These are phyloP conservation scores for Notothenia coriiceps DNA, from an alignment of 2,113 vertebrate species.

Conservation along the genomic window DNA sequence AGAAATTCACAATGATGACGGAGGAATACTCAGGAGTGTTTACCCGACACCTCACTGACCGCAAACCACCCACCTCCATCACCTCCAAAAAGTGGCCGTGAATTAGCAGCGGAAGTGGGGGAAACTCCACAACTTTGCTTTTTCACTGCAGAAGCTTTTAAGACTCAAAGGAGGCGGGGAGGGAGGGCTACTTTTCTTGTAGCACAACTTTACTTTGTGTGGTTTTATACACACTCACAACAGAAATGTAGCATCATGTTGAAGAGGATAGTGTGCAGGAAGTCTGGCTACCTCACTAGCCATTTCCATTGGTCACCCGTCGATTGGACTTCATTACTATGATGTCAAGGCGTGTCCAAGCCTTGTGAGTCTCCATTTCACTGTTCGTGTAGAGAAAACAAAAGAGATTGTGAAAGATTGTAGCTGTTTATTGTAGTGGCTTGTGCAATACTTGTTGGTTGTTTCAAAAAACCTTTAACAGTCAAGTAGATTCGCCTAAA, in stretches of 20 bases:
- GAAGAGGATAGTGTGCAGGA: conserved; percentile 37
- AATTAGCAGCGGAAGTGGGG: conserved; percentile 53
- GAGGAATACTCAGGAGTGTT: conserved; percentile 72
- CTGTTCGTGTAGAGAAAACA: conserved; percentile 43
- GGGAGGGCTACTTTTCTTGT: conserved; percentile 62
- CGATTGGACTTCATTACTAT: conserved; percentile 33
- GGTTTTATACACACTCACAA: conserved; percentile 50
- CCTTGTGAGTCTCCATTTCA: conserved; percentile 46
- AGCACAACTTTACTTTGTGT: conserved; percentile 66
- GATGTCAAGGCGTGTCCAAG: conserved; percentile 44
- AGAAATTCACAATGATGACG: conserved; percentile 25
- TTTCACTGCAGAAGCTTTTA: conserved; percentile 34
- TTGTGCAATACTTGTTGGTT: conserved; percentile 24
- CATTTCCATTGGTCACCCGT: conserved; percentile 37
- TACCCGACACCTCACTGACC: conserved; percentile 61
- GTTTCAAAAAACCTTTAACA: not conserved
- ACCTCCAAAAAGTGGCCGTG: conserved; percentile 32
- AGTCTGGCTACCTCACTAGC: conserved; percentile 73
- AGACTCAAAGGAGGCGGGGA: conserved; percentile 16
- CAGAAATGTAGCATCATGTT: conserved; percentile 70
- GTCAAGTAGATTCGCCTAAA: conserved; percentile 7
- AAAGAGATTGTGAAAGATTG: conserved; percentile 23
- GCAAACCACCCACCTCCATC: conserved; percentile 38
- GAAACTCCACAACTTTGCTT: conserved; percentile 41
- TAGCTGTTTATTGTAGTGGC: conserved; percentile 36